Conservation (phyloP, 2,888 invertebrate genomes). For the Heliconius hortense region DNA sequence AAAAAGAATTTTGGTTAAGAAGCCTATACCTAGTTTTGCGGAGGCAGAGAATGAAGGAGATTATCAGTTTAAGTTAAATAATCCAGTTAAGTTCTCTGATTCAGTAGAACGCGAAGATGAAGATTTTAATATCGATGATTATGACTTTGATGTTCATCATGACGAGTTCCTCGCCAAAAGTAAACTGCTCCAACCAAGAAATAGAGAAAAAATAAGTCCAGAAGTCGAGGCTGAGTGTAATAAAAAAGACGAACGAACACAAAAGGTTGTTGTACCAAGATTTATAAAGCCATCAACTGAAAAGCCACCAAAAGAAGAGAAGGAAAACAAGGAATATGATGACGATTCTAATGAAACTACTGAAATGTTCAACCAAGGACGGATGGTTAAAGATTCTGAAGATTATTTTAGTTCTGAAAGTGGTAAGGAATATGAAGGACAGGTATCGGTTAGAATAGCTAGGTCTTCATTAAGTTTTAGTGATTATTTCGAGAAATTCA, state of each 20-base stretch:
- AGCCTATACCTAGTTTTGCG: constrained; percentile 67
- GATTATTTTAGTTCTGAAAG: constrained; percentile 55
- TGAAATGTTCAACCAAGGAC: constrained; percentile 40
- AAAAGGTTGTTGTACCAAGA: constrained; percentile 36
- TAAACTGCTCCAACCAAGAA: constrained; percentile 63
- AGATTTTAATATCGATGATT: constrained; percentile 70
- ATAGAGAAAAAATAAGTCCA: constrained; percentile 46
- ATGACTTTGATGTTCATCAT: constrained; percentile 71
- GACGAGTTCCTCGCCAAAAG: constrained; percentile 65
- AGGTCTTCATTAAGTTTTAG: constrained; percentile 56
- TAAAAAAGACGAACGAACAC: constrained; percentile 36
- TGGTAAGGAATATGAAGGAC: constrained; percentile 51
- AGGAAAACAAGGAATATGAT: constrained; percentile 54
- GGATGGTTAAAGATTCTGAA: constrained; percentile 40
- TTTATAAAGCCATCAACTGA: constrained; percentile 44
- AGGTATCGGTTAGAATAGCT: constrained; percentile 48
- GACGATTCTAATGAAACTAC: constrained; percentile 54
- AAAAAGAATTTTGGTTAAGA: constrained; percentile 54
- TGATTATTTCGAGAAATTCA: constrained; percentile 49
- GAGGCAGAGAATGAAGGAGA: constrained; percentile 64
- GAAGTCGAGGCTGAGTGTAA: constrained; percentile 35
- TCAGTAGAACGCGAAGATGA: constrained; percentile 70
- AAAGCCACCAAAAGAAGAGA: constrained; percentile 45
- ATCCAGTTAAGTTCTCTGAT: constrained; percentile 50
- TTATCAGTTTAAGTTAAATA: constrained; percentile 56